Evolutionary conservation across 2,888 invertebrate genomes (phyloP), one percentile per base, ranked within the genome.

Genomic region (Herminia tarsipennalis): DNA sequence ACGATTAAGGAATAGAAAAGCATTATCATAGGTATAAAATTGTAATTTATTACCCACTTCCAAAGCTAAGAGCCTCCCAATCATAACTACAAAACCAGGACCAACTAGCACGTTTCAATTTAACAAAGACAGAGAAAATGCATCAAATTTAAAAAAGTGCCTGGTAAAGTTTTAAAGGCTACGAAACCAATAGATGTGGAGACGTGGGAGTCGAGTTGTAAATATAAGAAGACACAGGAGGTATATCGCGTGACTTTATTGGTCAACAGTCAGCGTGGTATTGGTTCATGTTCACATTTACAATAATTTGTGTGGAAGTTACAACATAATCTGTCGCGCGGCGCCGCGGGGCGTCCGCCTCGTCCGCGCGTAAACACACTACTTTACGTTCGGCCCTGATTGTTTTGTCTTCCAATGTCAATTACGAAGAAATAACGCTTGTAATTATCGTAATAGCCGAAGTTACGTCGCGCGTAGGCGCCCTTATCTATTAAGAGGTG

Each of bases 401-500:
- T 38, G 37, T 65, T 61, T 59, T 52, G 59, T 62, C 39, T 58
- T 35, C 35, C 21, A 22, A 39, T 47, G 47, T 66, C 59, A 50
- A 59, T 62, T 59, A 66, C 43, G 24, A 46, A 57, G 51, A 54
- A 59, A 56, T 54, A 52, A 52, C 37, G 33, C 33, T 42, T 47
- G 50, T 56, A 65, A 66, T 61, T 51, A 57, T 49, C 29, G 54
- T 56, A 69, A 64, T 59, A 63, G 51, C 25, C 39, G 24, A 44
- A 58, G 61, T 43, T 33, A 34, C 45, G 16, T 43, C 37, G 68
- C 59, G 78, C 67, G 75, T 73, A 66, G 78, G 78, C 61, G 67
- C 69, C 73, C 69, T 75, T 81, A 79, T 81, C 81, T 77, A 68
- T 73, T 69, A 71, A 52, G 77, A 61, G 63, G 70, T 58, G 77